Percentiles rank a stretch among this genome's conserved stretches.
Evolutionary conservation across 2,113 vertebrate species (phyloP).

Genomic region (Oplegnathus fasciatus): DNA sequence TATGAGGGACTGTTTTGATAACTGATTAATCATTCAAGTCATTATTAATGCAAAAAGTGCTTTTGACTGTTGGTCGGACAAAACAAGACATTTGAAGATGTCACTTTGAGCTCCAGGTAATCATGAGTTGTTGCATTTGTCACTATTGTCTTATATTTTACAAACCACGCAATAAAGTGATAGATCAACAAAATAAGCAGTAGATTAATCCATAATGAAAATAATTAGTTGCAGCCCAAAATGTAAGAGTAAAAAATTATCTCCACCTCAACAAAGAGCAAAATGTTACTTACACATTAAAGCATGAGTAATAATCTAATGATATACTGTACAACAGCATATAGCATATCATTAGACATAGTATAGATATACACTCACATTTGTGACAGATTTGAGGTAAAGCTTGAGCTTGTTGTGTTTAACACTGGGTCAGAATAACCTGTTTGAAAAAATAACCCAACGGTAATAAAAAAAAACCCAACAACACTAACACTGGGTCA

Average conservation of each 20-base stretch:
- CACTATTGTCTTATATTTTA: neutral
- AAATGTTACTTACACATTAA: too few relatives aligned
- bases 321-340: too few relatives aligned
- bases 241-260: too few relatives aligned
- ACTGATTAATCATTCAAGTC: neutral
- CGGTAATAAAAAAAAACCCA: neutral
- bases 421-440: neutral
- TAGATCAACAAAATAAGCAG: neutral
- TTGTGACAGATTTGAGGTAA: neutral
- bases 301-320: too few relatives aligned
- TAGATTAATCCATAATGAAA: too few relatives aligned
- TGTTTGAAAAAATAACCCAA: neutral
- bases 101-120: neutral
- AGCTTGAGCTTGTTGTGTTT: neutral
- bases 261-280: too few relatives aligned
- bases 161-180: neutral
- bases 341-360: neutral
- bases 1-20: neutral
- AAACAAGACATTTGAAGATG: neutral
- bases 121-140: neutral
- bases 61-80: neutral
- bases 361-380: too few relatives aligned
- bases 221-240: too few relatives aligned
- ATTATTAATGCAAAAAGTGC: neutral
- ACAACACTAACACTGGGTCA: too few relatives aligned